phyloP scores from a whole-genome alignment of 2,113 vertebrate species.

The Taurulus bubalis region DNA sequence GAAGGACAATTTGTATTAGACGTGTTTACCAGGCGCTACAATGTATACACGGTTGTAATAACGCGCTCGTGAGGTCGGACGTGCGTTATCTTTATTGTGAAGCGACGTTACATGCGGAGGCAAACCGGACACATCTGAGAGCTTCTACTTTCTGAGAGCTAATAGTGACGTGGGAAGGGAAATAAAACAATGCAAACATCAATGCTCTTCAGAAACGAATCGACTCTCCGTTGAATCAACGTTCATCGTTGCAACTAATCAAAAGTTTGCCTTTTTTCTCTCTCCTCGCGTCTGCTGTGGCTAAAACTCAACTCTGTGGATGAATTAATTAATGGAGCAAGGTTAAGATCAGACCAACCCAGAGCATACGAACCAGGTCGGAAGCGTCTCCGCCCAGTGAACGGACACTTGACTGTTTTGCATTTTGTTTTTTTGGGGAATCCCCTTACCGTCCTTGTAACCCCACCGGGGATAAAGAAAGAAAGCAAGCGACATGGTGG shows the following conservation, averaged over 20 bases:
- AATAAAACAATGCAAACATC: neutral
- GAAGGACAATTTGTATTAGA: constrained; percentile 3
- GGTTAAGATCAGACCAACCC: constrained; percentile 44
- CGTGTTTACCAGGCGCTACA: too few relatives aligned
- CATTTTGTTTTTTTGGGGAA: neutral
- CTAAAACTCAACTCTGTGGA: constrained; percentile 32
- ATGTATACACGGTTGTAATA: neutral
- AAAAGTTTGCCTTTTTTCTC: neutral
- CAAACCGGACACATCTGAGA: neutral
- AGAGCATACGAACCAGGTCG: neutral
- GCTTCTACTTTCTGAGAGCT: neutral
- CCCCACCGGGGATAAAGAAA: neutral
- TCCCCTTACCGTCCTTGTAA: accelerated
- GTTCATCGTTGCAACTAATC: neutral
- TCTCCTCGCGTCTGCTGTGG: neutral
- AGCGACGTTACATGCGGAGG: neutral
- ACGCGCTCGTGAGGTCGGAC: neutral
- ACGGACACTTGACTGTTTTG: neutral
- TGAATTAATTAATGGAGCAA: constrained; percentile 58
- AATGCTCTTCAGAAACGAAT: too few relatives aligned
- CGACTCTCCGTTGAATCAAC: neutral
- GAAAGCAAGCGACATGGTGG: constrained; percentile 83
- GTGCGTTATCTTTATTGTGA: neutral
- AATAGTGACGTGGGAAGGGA: neutral
- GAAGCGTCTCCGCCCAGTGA: neutral